A percentile compares a stretch with the other conserved stretches of the same genome.
Evolutionary conservation across 1,140 invertebrate species (phyloP).

Genomic region (Melitaea cinxia): DNA sequence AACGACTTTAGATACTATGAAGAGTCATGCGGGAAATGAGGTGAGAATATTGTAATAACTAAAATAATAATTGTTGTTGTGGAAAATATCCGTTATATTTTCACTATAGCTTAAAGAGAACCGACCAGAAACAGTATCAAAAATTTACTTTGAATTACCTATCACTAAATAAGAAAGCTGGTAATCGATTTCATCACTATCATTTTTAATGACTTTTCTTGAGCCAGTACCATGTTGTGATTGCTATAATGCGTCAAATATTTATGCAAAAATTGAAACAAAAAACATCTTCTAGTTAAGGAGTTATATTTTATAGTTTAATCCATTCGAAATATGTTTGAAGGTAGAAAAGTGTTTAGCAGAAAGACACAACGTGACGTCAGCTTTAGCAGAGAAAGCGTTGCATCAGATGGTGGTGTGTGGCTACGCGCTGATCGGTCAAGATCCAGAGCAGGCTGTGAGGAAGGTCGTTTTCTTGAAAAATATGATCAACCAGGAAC

Average conservation of each 20-base stretch:
- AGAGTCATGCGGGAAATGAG: slow-evolving; percentile 46
- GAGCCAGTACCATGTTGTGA: too few relatives aligned
- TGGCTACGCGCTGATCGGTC: slow-evolving; percentile 69
- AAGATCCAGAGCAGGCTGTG: slow-evolving; percentile 64
- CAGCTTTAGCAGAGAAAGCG: slow-evolving; percentile 63
- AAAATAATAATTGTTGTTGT: too few relatives aligned
- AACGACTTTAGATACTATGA: slow-evolving; percentile 49
- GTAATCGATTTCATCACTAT: too few relatives aligned
- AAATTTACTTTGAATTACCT: too few relatives aligned
- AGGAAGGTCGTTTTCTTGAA: slow-evolving; percentile 55
- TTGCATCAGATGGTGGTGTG: slow-evolving; percentile 76
- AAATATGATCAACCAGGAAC: slow-evolving; percentile 56
- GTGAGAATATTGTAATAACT: slow-evolving; percentile 26
- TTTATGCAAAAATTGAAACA: neutral
- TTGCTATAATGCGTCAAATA: neutral
- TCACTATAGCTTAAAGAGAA: too few relatives aligned
- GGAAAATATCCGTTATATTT: too few relatives aligned
- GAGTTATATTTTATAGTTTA: too few relatives aligned
- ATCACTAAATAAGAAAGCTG: too few relatives aligned
- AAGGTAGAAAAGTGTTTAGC: slow-evolving; percentile 55
- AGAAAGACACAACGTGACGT: slow-evolving; percentile 54
- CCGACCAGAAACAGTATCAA: too few relatives aligned
- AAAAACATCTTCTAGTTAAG: too few relatives aligned
- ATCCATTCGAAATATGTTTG: neutral
- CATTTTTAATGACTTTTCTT: too few relatives aligned